A percentile compares a stretch with the other conserved stretches of the same genome.
Evolutionary conservation across 1,140 invertebrate species (phyloP).

Genomic region (Helicoverpa armigera): DNA sequence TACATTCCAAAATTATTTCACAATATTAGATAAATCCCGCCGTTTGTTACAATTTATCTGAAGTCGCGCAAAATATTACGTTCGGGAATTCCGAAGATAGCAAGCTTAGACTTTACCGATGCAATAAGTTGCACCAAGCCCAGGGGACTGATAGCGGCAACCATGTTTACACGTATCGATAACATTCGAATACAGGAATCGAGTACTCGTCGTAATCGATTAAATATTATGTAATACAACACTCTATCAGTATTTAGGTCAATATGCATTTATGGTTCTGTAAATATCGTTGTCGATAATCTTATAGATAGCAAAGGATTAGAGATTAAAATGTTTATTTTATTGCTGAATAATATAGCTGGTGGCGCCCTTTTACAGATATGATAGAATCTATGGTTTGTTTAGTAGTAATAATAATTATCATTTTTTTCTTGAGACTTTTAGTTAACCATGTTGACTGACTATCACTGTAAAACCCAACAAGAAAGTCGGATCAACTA

Average conservation of each 20-base stretch:
- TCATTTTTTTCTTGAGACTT: too few species aligned
- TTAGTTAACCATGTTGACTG: too few species aligned
- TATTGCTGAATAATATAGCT: background rate
- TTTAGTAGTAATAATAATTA: too few species aligned
- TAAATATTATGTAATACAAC: constrained; percentile 25
- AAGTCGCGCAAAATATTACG: background rate
- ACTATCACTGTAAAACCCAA: too few species aligned
- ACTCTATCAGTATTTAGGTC: constrained; percentile 26
- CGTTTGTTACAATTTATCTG: too few species aligned
- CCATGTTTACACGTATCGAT: background rate
- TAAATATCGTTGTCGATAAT: background rate
- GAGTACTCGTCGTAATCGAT: background rate
- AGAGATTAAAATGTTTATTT: background rate
- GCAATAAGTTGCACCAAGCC: background rate
- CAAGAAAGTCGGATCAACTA: too few species aligned
- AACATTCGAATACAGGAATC: background rate
- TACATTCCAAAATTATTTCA: too few species aligned
- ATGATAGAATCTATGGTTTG: too few species aligned
- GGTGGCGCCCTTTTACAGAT: background rate
- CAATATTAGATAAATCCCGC: too few species aligned
- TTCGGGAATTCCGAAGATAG: background rate
- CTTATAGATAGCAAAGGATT: constrained; percentile 5
- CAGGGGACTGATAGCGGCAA: background rate
- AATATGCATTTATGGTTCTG: background rate
- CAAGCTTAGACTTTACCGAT: background rate